Base-by-base conservation (phyloP, 1,140 invertebrate species). In the Drosophila nebulosa region DNA sequence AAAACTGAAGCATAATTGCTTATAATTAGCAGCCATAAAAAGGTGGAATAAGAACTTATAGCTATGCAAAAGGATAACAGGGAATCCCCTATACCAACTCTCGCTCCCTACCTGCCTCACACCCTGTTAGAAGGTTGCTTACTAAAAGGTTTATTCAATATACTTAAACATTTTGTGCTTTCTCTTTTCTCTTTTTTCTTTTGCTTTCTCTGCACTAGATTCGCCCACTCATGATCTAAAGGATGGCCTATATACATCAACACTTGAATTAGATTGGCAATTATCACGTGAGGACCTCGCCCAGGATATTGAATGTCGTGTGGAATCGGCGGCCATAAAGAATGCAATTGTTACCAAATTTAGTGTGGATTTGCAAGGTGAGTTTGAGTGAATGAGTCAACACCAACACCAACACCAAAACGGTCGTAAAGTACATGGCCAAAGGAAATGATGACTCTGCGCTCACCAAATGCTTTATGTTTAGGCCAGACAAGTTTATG, bases 341-440 rank as follows among this genome's bases (percentile, higher is more conserved):
- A 92, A 93, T 56, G 56, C 59, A 53, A 75, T 89, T 59, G 62
- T 71, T 36, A 90, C 92, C 71, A 93, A 93, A 85, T 93, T 97
- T 52, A 93, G 94, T 69, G 92, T 97, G 21, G 95, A 97, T 90
- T 94, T 98, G 56, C 94, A 97, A 92, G 96, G 97, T 98, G 79
- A 69, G 62, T 27, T 14, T 12, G 3, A 10, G 30, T 26, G 12
- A 18, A 16, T 42, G 39, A 46, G 6, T 46, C 39, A 46, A 21
- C 39, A 35, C 7, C 35, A 42, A 46, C n/a, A n/a, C n/a, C 39
- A 46, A 21, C 39, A 35, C 7, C 35, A 42, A 46, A n/a, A n/a
- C 2, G 39, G 16, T 46, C 39, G 39, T 46, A 46, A 46, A 42
- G 14, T 24, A 59, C 35, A 53, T 35, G 55, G 22, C 57, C 42